phyloP scores from a whole-genome alignment of 2,113 vertebrate genomes.

The Scartelaos histophorus region DNA sequence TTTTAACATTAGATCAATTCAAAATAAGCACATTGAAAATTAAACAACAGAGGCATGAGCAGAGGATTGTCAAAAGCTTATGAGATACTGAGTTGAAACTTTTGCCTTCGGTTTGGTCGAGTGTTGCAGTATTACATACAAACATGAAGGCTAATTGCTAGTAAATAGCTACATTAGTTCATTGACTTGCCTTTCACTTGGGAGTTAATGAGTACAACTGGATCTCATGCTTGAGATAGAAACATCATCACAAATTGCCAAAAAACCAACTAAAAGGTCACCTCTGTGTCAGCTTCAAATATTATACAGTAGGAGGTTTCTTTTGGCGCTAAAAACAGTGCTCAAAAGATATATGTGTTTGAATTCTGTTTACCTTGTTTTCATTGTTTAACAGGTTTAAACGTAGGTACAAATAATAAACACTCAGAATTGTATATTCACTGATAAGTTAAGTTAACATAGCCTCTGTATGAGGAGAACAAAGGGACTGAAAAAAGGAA shows the following conservation, averaged over 20 bases:
- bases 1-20: constrained; percentile 38
- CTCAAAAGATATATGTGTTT: neutral
- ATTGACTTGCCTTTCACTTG: neutral
- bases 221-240: neutral
- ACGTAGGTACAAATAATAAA: neutral
- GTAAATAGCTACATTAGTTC: neutral
- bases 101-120: neutral
- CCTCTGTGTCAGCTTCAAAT: neutral
- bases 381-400: neutral
- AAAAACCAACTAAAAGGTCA: neutral
- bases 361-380: neutral
- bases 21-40: neutral
- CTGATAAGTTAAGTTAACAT: neutral
- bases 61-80: constrained; percentile 10
- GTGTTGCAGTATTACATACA: neutral
- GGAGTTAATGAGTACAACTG: neutral
- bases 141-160: neutral
- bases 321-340: neutral
- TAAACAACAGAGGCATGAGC: neutral
- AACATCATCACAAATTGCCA: neutral
- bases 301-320: neutral
- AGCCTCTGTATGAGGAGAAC: neutral
- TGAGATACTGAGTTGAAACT: neutral
- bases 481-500: constrained; percentile 12
- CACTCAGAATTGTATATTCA: neutral